Base-by-base conservation (phyloP, 2,888 invertebrate species). In the Hypena proboscidalis region DNA sequence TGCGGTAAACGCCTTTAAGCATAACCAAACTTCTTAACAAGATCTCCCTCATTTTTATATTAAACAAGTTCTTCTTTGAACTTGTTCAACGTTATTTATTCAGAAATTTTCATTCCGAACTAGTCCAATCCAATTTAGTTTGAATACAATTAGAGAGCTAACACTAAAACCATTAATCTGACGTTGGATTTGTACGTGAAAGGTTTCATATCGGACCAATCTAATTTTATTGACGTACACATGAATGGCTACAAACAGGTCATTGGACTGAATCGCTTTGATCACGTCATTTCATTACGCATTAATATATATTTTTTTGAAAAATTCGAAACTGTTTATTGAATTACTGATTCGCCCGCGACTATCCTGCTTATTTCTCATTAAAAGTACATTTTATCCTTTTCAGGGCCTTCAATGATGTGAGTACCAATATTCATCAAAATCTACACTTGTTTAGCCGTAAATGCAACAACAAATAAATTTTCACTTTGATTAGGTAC, bases 91-190 rank as follows among this genome's bases (percentile, higher is more conserved):
- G 13, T 29, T 29, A 7, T 7, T 7, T 13, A 14, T 5, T 29
- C 15, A 29, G 6, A 27, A 13, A 15, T 9, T 1, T 7, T 11
- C 11, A 25, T 23, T 39, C 40, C 38, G 38, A 63, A 41, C 32
- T 51, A 54, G 55, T 58, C 51, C 52, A 65, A 74, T 72, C 64
- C 72, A 66, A 74, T 72, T 69, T 60, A 56, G 55, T 59, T 63
- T 58, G 59, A 64, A 69, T 59, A 50, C 39, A 43, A 67, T 58
- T 58, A 52, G 30, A 54, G 25, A 43, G 22, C 35, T 33, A 30
- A 42, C 38, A 51, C 54, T 64, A 61, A 67, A 61, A 58, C 58
- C 56, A 69, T 67, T 72, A 67, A 74, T 70, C 63, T 60, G 54
- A 41, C 53, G 49, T 53, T 46, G 58, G 58, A 63, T 65, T 65